Evolutionary conservation across 1,140 invertebrate species (phyloP).

Genomic region (Procambarus clarkii): DNA sequence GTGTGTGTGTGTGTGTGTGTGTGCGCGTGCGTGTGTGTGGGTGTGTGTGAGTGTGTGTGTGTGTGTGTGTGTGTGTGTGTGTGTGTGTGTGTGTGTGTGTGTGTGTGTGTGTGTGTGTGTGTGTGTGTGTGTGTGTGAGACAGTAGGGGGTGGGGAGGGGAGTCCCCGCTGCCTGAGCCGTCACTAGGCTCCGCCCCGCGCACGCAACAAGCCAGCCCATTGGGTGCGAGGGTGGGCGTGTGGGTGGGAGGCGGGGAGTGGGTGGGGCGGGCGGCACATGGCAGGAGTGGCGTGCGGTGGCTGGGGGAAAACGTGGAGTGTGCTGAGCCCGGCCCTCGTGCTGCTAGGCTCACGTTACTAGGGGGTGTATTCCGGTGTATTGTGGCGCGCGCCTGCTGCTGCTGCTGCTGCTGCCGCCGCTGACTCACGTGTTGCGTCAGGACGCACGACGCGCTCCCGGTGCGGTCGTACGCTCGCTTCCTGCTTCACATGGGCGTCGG

Average conservation of each 20-base stretch:
- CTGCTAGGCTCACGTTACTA: conserved; percentile 56
- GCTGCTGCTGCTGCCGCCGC: background rate
- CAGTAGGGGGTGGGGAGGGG: conserved; percentile 19
- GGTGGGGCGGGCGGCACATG: conserved; percentile 49
- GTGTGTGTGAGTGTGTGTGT: background rate
- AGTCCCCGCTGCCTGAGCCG: conserved; percentile 20
- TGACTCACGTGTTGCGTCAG: conserved; percentile 23
- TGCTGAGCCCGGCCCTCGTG: conserved; percentile 46
- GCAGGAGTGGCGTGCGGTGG: conserved; percentile 38
- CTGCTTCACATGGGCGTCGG: conserved; percentile 59
- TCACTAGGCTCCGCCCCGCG: conserved; percentile 27
- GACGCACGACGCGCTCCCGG: background rate
- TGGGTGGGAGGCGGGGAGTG: conserved; percentile 1
- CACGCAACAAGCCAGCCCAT: background rate
- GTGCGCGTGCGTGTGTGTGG: background rate
- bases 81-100: conserved; percentile 2
- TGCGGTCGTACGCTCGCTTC: background rate
- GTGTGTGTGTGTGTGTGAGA: conserved; percentile 3
- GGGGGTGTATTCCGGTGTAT: conserved; percentile 43
- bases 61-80: background rate
- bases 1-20: conserved; percentile 12
- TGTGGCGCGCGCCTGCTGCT: conserved; percentile 45
- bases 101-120: background rate
- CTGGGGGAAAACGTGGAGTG: conserved; percentile 38
- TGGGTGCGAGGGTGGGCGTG: background rate